Conservation (phyloP, 2,113 vertebrate species). For the Caracal caracal region DNA sequence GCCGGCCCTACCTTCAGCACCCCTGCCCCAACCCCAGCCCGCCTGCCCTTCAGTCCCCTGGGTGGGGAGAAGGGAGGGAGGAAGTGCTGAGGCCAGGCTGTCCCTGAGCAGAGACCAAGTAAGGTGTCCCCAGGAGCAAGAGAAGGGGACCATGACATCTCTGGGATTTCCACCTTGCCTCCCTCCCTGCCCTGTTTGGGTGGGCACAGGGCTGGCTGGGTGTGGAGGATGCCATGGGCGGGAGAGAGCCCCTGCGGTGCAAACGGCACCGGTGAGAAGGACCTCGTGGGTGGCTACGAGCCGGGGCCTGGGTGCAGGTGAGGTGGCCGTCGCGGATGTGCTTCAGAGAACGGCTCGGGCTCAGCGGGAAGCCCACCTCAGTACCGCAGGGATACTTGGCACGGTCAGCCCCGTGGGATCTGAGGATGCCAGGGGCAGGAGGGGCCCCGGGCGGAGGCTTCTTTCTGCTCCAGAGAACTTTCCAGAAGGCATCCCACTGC, state of each 20-base stretch:
- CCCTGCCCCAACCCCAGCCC: background rate
- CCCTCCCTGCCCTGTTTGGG: background rate
- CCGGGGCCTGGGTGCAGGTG: accelerated
- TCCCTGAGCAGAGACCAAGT: background rate
- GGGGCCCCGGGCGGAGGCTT: slow-evolving; percentile 7
- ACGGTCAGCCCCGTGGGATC: background rate
- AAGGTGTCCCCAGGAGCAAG: background rate
- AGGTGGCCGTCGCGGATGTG: accelerated
- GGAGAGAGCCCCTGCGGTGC: accelerated
- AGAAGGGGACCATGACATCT: accelerated
- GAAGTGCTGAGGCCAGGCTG: background rate
- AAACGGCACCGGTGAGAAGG: background rate
- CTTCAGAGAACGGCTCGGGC: background rate
- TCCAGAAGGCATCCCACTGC: slow-evolving; percentile 66
- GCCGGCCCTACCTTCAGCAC: background rate
- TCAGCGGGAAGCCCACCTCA: accelerated
- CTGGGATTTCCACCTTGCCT: too few species aligned
- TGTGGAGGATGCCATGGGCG: background rate
- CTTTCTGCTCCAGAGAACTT: slow-evolving; percentile 72
- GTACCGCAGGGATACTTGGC: background rate
- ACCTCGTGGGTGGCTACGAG: accelerated
- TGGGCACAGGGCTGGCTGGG: background rate
- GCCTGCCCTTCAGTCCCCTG: background rate
- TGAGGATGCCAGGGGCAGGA: background rate
- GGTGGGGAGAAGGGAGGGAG: background rate